A percentile compares a stretch with the other conserved stretches of the same genome.
These are phyloP conservation scores for Bibio marci DNA, from an alignment of 2,888 invertebrate genomes.

Conservation along the genomic window DNA sequence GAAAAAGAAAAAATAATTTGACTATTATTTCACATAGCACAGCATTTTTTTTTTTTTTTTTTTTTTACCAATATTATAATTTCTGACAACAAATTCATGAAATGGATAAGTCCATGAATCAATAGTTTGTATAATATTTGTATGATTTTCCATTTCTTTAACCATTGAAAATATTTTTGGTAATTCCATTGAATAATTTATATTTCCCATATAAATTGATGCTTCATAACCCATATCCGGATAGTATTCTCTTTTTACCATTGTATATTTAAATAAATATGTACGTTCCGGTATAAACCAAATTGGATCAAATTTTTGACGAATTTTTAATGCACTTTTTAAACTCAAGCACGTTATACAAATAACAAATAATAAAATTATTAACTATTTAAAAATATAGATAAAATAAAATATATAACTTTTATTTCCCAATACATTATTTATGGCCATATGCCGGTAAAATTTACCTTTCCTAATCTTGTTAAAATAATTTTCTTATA, in stretches of 20 bases:
- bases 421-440: too few species aligned
- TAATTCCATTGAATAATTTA: constrained; percentile 47
- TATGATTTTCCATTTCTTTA: constrained; percentile 32
- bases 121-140: constrained; percentile 35
- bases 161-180: constrained; percentile 36
- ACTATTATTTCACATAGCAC: too few species aligned
- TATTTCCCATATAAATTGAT: constrained; percentile 45
- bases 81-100: constrained; percentile 37
- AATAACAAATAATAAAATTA: constrained; percentile 41
- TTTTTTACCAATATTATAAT: constrained; percentile 39
- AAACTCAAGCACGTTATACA: constrained; percentile 42
- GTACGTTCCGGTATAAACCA: constrained; percentile 63
- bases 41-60: too few species aligned
- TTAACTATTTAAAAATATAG: constrained; percentile 22
- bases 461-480: constrained; percentile 44
- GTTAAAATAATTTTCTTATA: constrained; percentile 51
- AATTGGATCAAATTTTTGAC: constrained; percentile 61
- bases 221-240: constrained; percentile 40
- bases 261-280: constrained; percentile 43
- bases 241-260: constrained; percentile 39
- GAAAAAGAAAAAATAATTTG: too few species aligned
- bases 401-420: constrained; percentile 4
- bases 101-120: constrained; percentile 50
- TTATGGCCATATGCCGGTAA: too few species aligned
- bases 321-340: constrained; percentile 41